These are phyloP conservation scores for Silurus lanzhouensis DNA, from an alignment of 2,797 vertebrate genomes.

Conservation along the genomic window DNA sequence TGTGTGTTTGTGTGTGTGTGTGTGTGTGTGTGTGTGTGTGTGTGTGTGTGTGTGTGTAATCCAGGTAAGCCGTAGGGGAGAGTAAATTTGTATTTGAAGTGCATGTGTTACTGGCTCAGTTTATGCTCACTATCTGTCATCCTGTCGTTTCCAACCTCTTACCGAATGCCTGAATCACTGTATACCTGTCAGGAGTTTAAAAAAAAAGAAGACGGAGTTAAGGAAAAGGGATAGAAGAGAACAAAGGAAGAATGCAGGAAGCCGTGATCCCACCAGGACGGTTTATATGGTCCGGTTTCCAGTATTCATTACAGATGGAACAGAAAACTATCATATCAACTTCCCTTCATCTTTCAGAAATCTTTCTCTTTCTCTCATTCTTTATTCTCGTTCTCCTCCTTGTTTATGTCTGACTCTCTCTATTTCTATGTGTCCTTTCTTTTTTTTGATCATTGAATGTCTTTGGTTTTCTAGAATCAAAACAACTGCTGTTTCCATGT, in stretches of 20 bases:
- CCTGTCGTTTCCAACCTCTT: constrained; percentile 37
- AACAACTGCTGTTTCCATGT: constrained; percentile 27
- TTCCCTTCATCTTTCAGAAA: background rate
- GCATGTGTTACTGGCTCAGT: constrained; percentile 39
- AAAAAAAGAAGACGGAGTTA: constrained; percentile 3
- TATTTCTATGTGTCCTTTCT: background rate
- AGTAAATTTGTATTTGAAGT: constrained; percentile 52
- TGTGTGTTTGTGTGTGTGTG: constrained; percentile 3
- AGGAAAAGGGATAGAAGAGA: constrained; percentile 22
- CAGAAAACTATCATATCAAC: constrained; percentile 14
- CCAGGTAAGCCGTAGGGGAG: constrained; percentile 44
- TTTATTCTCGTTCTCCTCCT: background rate
- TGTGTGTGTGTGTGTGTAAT: constrained; percentile 25
- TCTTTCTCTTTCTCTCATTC: background rate
- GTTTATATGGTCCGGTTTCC: constrained; percentile 27
- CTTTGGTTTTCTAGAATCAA: constrained; percentile 23
- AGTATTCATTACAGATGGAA: constrained; percentile 24
- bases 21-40: background rate
- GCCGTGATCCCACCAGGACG: constrained; percentile 26
- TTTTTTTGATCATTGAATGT: constrained; percentile 24
- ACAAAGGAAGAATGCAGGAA: constrained; percentile 40
- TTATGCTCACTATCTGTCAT: constrained; percentile 47
- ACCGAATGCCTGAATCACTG: constrained; percentile 19
- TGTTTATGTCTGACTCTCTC: constrained; percentile 10
- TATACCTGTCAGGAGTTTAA: constrained; percentile 36